These are phyloP conservation scores for Steinernema feltiae DNA, from an alignment of 1,140 invertebrate genomes.

Conservation along the genomic window DNA sequence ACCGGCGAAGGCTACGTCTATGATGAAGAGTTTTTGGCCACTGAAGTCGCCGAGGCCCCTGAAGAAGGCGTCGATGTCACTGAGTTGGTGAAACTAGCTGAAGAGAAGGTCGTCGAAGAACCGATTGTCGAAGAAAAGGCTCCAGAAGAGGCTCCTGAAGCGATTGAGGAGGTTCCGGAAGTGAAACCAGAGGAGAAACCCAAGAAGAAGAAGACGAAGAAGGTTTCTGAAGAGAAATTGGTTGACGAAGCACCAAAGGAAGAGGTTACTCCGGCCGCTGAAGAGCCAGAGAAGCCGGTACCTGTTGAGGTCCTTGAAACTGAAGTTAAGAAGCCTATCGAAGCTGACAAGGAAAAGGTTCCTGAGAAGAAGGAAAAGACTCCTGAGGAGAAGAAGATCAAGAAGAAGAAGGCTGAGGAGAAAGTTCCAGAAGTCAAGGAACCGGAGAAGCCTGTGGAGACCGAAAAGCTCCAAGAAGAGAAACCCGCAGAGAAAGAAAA, in stretches of 20 bases:
- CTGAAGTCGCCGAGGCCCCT: no score
- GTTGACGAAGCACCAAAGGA: no score
- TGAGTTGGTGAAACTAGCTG: constrained; percentile 13
- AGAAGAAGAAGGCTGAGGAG: background rate
- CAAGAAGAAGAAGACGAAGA: background rate
- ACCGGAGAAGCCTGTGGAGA: constrained; percentile 7
- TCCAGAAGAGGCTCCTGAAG: background rate
- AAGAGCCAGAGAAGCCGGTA: constrained; percentile 16
- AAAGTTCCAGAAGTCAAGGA: constrained; percentile 18
- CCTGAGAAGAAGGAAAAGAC: background rate
- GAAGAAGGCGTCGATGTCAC: constrained; percentile 23
- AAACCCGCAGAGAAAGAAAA: background rate
- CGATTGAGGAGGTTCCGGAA: background rate
- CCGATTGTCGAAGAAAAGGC: background rate
- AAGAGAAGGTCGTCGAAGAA: constrained; percentile 4
- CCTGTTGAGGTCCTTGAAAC: background rate
- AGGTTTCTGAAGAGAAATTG: background rate
- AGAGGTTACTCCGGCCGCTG: background rate
- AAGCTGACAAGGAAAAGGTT: constrained; percentile 12
- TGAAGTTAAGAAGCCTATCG: no score
- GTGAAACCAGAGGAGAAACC: background rate
- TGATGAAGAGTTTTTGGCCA: background rate
- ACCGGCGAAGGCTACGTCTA: background rate
- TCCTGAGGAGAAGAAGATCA: constrained; percentile 4
- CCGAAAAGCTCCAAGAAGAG: background rate